Base-by-base conservation (phyloP, 2,113 vertebrate species). In the Pterocles burchelli region DNA sequence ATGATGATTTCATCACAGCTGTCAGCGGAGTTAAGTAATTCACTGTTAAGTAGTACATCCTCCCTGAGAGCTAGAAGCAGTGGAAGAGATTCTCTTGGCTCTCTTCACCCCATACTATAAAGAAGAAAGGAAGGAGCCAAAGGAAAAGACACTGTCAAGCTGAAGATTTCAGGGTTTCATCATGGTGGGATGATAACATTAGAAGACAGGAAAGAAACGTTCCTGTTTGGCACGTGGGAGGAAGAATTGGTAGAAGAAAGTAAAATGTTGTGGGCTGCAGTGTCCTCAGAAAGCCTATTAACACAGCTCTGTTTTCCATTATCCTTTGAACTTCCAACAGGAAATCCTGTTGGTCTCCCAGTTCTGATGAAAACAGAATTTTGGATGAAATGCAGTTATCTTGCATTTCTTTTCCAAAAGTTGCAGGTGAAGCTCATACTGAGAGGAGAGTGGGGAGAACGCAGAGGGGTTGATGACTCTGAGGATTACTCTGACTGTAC, bases 301-400 rank as follows among this genome's bases (percentile, higher is more conserved):
- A 74, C 70, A 74, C 29, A 46, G 45, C 26, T 87, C 84, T 95
- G 91, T 26, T 83, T 93, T 59, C 73, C 26, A 89, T 93, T 92
- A 90, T 89, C 59, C 73, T 95, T 92, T 84, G 38, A 89, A 95
- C 51, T 93, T 90, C 58, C 85, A 29, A 49, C 34, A 85, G 48
- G 16, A 96, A 94, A 82, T 89, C 61, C 38, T 81, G 16, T 72
- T 82, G 63, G 81, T 76, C 75, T 90, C 38, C 67, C 13, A 41
- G 18, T 67, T 90, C 33, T 86, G 48, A 71, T 59, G 29, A 63
- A 81, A 93, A 48, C 22, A 66, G 38, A 70, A 34, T 46, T 78
- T 71, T 81, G 72, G 57, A 88, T 36, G 38, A 94, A 89, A 74
- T 34, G 33, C n/a, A 62, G 3, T 74, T 89, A 77, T 84, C 55